Evolutionary conservation across 2,113 vertebrate species (phyloP).

Genomic region (Platanista minor): DNA sequence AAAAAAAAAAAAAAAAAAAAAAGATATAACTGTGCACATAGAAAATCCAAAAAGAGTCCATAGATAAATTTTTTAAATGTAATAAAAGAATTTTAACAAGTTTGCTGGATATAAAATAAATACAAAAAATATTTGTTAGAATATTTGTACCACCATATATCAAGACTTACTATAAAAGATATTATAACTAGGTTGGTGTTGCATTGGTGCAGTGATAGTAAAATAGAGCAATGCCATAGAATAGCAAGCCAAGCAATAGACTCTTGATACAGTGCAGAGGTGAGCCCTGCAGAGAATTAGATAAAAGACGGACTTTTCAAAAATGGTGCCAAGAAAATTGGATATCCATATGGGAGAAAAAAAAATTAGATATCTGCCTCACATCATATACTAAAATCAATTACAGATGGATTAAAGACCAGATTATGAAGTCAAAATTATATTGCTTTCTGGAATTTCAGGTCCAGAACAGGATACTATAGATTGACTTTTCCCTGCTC

Average conservation of each 20-base stretch:
- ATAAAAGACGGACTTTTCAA: conserved; percentile 44
- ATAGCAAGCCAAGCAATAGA: neutral
- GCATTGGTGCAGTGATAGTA: neutral
- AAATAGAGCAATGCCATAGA: neutral
- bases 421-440: conserved; percentile 65
- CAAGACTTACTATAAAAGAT: conserved; percentile 27
- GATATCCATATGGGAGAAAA: conserved; percentile 46
- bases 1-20: too few species aligned
- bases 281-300: conserved; percentile 12
- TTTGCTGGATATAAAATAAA: conserved; percentile 2
- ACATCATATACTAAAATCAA: conserved; percentile 58
- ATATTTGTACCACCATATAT: neutral
- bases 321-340: conserved; percentile 49
- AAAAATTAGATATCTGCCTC: conserved; percentile 65
- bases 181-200: conserved; percentile 9
- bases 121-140: neutral
- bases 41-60: neutral
- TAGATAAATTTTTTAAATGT: neutral
- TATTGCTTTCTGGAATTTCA: conserved; percentile 66
- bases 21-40: neutral
- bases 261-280: neutral
- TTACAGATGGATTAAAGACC: conserved; percentile 63
- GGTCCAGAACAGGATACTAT: conserved; percentile 44
- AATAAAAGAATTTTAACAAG: conserved; percentile 8
- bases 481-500: neutral